A percentile compares a stretch with the other conserved stretches of the same genome.
phyloP scores from a whole-genome alignment of 1,140 invertebrate species.

The Drosophila parabipectinata region DNA sequence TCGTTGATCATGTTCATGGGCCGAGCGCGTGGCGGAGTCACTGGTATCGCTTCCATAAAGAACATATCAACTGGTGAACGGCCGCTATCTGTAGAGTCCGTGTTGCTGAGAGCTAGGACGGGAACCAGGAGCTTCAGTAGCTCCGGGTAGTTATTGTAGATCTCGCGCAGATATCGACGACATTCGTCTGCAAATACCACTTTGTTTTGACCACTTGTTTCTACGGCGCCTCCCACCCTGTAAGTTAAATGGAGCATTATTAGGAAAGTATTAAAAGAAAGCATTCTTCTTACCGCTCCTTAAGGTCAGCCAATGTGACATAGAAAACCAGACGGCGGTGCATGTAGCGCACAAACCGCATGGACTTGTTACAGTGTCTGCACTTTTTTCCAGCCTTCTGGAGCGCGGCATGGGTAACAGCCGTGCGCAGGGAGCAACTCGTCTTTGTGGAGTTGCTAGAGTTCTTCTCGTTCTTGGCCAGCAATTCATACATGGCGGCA shows the following conservation, averaged over 20 bases:
- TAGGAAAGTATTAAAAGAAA: not conserved
- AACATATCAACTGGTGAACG: slow-evolving; percentile 93
- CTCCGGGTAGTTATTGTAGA: slow-evolving; percentile 91
- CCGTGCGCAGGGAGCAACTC: slow-evolving; percentile 86
- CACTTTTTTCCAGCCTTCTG: slow-evolving; percentile 86
- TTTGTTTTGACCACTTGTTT: slow-evolving; percentile 67
- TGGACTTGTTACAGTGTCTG: slow-evolving; percentile 86
- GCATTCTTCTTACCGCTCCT: slow-evolving; percentile 57
- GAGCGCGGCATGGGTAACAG: slow-evolving; percentile 86
- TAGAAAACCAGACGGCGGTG: slow-evolving; percentile 87
- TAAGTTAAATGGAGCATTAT: not conserved
- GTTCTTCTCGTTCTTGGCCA: slow-evolving; percentile 59
- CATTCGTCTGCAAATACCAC: slow-evolving; percentile 86
- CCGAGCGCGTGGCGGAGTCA: slow-evolving; percentile 93
- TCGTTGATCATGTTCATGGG: slow-evolving; percentile 90
- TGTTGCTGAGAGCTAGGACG: slow-evolving; percentile 85
- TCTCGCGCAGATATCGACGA: slow-evolving; percentile 88
- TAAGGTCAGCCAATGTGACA: slow-evolving; percentile 81
- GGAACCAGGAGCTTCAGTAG: slow-evolving; percentile 90
- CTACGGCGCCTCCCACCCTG: slow-evolving; percentile 45
- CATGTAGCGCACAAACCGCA: slow-evolving; percentile 87
- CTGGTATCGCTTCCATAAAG: slow-evolving; percentile 93
- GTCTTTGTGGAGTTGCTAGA: slow-evolving; percentile 84
- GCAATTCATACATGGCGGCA: slow-evolving; percentile 58
- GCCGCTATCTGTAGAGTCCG: slow-evolving; percentile 75